Evolutionary conservation across 2,113 vertebrate species (phyloP).

Genomic region (Ginglymostoma cirratum): DNA sequence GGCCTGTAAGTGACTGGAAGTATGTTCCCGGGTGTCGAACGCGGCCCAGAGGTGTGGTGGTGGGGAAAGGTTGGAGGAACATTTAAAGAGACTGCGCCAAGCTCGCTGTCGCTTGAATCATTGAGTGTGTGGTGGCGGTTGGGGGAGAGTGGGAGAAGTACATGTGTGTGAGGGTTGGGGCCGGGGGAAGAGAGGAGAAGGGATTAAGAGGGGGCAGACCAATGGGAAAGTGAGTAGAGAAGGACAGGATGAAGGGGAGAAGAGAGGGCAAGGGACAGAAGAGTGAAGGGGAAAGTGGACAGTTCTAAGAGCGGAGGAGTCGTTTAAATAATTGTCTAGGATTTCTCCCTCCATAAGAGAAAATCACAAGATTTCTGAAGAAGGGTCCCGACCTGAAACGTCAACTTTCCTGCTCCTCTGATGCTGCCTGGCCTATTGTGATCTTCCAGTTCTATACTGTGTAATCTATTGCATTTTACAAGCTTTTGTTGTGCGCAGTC

Average conservation of each 20-base stretch:
- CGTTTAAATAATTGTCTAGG: too few species aligned
- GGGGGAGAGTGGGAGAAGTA: not conserved
- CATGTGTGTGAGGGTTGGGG: not conserved
- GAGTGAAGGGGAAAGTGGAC: too few species aligned
- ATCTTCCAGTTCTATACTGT: too few species aligned
- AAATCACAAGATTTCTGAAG: too few species aligned
- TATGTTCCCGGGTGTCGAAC: not conserved
- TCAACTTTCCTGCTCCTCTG: too few species aligned
- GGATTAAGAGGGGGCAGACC: not conserved
- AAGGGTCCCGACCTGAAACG: too few species aligned
- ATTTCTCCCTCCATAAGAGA: too few species aligned
- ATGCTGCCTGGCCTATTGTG: too few species aligned
- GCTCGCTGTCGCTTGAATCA: not conserved
- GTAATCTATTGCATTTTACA: not conserved
- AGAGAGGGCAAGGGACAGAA: too few species aligned
- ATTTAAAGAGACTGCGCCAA: not conserved
- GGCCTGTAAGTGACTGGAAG: slow-evolving; percentile 20
- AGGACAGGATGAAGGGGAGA: too few species aligned
- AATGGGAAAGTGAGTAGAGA: not conserved
- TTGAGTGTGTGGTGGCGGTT: not conserved
- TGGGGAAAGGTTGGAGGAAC: not conserved
- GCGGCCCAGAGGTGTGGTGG: not conserved
- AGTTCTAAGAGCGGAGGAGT: too few species aligned
- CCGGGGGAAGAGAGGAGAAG: too few species aligned
- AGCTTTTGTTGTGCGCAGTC: not conserved